A percentile compares a stretch with the other conserved stretches of the same genome.
phyloP scores from a whole-genome alignment of 2,888 invertebrate genomes.

The Eupsilia transversa region DNA sequence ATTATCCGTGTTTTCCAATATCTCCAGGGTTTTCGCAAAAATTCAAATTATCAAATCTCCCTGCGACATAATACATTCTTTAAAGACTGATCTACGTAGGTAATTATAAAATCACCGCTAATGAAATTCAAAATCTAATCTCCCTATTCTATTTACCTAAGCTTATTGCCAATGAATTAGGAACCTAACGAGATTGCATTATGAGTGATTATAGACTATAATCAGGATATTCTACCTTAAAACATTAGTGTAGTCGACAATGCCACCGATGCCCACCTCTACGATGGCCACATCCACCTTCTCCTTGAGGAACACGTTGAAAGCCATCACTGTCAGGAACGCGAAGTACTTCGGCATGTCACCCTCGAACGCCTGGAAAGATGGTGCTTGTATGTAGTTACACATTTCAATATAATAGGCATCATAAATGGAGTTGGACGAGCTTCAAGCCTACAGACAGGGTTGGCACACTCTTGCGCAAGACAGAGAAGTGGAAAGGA shows the following conservation, averaged over 20 bases:
- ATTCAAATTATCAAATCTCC: too few species aligned
- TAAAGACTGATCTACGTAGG: too few species aligned
- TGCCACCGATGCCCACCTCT: conserved; percentile 99
- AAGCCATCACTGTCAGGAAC: conserved; percentile 97
- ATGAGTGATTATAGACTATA: background rate
- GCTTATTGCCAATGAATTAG: background rate
- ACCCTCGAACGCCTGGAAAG: conserved; percentile 86
- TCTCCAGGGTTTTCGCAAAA: too few species aligned
- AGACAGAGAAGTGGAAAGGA: too few species aligned
- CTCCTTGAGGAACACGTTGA: conserved; percentile 96
- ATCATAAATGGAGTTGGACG: background rate
- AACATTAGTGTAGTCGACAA: conserved; percentile 98
- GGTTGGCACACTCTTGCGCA: too few species aligned
- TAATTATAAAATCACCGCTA: too few species aligned
- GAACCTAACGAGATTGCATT: background rate
- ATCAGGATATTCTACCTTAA: conserved; percentile 88
- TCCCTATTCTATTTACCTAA: background rate
- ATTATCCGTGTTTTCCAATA: too few species aligned
- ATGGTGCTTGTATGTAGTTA: background rate
- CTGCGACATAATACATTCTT: too few species aligned
- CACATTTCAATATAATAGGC: background rate
- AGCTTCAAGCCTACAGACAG: too few species aligned
- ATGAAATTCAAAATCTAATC: too few species aligned
- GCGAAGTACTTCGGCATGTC: conserved; percentile 98
- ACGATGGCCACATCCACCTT: conserved; percentile 97